phyloP scores from a whole-genome alignment of 2,797 vertebrate genomes.

The Lepus oiostolus region DNA sequence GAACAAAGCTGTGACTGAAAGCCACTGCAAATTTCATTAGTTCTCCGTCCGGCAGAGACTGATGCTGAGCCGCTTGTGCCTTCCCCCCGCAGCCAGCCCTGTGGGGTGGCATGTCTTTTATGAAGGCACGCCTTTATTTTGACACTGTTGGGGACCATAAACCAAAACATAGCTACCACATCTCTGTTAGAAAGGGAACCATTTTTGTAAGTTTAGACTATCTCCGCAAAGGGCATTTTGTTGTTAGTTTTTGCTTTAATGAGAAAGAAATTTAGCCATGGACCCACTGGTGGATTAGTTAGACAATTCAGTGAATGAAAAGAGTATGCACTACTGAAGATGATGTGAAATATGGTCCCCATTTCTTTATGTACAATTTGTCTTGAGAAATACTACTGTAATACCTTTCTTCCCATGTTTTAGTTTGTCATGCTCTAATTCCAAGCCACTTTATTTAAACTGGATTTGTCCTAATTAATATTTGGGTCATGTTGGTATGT shows the following conservation, averaged over 20 bases:
- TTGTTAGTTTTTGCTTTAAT: conserved; percentile 3
- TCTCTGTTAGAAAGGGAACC: background rate
- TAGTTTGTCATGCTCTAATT: background rate
- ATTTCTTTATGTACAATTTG: background rate
- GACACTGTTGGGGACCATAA: background rate
- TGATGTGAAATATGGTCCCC: background rate
- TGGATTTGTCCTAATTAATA: background rate
- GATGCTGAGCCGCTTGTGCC: background rate
- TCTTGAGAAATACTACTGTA: background rate
- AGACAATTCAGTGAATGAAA: background rate
- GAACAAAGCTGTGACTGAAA: background rate
- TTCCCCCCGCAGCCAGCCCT: background rate
- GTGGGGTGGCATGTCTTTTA: background rate
- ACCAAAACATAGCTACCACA: background rate
- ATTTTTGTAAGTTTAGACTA: background rate
- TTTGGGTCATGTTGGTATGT: background rate
- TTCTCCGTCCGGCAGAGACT: background rate
- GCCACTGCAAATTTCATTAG: background rate
- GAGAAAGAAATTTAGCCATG: background rate
- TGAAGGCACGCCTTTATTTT: background rate
- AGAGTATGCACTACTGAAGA: background rate
- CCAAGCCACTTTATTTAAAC: background rate
- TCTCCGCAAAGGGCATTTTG: too few relatives aligned
- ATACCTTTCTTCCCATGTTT: background rate
- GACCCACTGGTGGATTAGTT: background rate